These are phyloP conservation scores for Typhlomys cinereus DNA, from an alignment of 2,113 vertebrate genomes.

Conservation along the genomic window DNA sequence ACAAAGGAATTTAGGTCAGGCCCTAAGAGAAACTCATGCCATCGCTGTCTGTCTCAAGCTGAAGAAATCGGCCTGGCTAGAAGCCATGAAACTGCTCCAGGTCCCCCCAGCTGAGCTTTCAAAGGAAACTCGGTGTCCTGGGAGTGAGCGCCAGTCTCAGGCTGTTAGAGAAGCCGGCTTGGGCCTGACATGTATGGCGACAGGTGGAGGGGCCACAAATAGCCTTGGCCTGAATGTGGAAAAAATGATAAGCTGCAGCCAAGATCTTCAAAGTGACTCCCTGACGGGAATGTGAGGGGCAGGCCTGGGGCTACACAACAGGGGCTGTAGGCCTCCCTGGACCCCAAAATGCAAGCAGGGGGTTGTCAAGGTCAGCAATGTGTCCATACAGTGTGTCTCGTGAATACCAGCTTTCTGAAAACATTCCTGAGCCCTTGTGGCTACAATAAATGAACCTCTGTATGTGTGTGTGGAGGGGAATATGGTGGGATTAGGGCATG, in stretches of 20 bases:
- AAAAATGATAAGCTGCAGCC: constrained; percentile 84
- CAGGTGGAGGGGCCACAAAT: constrained; percentile 89
- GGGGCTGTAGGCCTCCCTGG: constrained; percentile 33
- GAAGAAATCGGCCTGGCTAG: not conserved
- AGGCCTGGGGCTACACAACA: constrained; percentile 57
- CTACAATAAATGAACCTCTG: not conserved
- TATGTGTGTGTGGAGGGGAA: not conserved
- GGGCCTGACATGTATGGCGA: constrained; percentile 75
- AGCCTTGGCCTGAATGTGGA: constrained; percentile 84
- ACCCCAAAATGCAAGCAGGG: not conserved
- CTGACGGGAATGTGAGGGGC: constrained; percentile 76
- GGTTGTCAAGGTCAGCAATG: not conserved
- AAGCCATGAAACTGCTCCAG: not conserved
- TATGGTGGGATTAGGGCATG: too few relatives aligned
- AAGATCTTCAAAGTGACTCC: constrained; percentile 84
- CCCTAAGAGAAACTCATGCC: not conserved
- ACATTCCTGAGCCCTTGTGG: not conserved
- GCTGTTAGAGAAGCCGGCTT: constrained; percentile 51
- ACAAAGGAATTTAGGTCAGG: not conserved
- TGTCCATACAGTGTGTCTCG: not conserved
- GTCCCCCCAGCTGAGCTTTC: not conserved
- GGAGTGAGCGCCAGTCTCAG: not conserved
- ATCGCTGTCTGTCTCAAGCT: not conserved
- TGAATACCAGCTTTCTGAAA: not conserved
- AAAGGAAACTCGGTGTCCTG: constrained; percentile 1